A percentile compares a stretch with the other conserved stretches of the same genome.
phyloP scores from a whole-genome alignment of 2,113 vertebrate species.

The Hemicordylus capensis region DNA sequence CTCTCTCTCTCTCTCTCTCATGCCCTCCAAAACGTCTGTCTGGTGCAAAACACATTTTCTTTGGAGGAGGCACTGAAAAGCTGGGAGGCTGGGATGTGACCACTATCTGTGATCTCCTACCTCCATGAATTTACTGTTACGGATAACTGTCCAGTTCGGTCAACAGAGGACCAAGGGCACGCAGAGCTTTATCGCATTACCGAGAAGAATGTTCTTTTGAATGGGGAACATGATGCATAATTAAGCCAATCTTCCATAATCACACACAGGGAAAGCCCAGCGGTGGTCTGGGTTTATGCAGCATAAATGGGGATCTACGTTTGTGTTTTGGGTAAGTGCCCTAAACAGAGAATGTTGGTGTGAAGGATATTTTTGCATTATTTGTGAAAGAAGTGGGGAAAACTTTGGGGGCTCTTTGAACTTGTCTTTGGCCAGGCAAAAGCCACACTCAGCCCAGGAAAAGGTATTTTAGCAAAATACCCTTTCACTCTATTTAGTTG shows the following conservation, averaged over 20 bases:
- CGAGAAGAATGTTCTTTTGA: neutral
- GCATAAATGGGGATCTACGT: neutral
- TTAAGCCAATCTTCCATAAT: neutral
- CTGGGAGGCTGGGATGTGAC: neutral
- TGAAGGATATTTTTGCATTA: neutral
- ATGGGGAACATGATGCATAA: neutral
- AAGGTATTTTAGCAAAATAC: too few relatives aligned
- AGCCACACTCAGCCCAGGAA: neutral
- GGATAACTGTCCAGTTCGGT: neutral
- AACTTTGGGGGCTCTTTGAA: neutral
- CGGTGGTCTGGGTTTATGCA: too few relatives aligned
- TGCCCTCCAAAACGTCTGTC: too few relatives aligned
- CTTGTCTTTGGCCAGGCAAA: neutral
- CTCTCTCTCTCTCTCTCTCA: too few relatives aligned
- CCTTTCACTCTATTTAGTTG: too few relatives aligned
- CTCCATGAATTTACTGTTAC: neutral
- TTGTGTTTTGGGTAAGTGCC: neutral
- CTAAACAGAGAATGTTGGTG: neutral
- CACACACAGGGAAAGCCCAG: too few relatives aligned
- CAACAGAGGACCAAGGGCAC: too few relatives aligned
- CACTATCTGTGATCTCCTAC: neutral
- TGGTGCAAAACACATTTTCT: accelerated
- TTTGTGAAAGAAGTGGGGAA: neutral
- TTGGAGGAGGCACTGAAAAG: neutral
- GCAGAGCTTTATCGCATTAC: neutral